Evolutionary conservation across 2,888 invertebrate genomes (phyloP).

Genomic region (Dromius quadrimaculatus): DNA sequence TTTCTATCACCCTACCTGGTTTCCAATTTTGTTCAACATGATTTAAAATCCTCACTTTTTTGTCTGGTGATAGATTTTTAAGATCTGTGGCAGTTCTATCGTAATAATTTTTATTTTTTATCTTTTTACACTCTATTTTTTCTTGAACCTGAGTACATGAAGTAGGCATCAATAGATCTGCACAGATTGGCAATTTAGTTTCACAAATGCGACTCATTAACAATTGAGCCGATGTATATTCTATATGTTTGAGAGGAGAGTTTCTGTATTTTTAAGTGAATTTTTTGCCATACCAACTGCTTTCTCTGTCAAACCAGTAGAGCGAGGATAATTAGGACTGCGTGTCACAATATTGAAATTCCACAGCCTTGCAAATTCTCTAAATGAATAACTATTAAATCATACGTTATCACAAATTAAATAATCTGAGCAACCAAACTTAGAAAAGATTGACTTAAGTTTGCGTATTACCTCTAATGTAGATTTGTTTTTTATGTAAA

Average conservation of each 20-base stretch:
- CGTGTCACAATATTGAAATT: constrained; percentile 28
- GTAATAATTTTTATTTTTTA: background rate
- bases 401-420: constrained; percentile 9
- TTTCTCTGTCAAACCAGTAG: constrained; percentile 19
- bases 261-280: constrained; percentile 16
- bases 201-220: constrained; percentile 49
- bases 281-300: constrained; percentile 1
- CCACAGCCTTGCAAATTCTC: constrained; percentile 12
- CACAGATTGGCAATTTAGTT: constrained; percentile 50
- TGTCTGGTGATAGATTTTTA: background rate
- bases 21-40: background rate
- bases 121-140: background rate
- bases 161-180: constrained; percentile 41
- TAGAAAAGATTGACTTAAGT: constrained; percentile 20
- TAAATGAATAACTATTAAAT: constrained; percentile 3
- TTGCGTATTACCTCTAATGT: constrained; percentile 1
- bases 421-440: constrained; percentile 1
- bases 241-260: constrained; percentile 14
- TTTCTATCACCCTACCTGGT: background rate
- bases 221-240: constrained; percentile 50
- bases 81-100: background rate
- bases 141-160: constrained; percentile 36
- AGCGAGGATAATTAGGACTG: constrained; percentile 1
- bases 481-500: background rate
- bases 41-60: background rate